Evolutionary conservation across 2,888 invertebrate genomes (phyloP).

Genomic region (Scotopteryx bipunctaria): DNA sequence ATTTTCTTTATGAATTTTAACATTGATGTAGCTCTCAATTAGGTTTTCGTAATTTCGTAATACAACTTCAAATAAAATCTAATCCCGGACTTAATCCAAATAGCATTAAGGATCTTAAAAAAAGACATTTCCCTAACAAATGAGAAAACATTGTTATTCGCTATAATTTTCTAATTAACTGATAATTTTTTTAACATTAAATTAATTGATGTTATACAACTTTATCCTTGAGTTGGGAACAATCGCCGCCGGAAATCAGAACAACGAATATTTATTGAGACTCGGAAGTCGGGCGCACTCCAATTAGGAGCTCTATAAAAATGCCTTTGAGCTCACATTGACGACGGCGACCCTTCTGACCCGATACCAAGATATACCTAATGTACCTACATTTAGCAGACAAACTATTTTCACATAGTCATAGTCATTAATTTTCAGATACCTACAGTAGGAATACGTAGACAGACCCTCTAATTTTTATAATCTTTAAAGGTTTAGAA

Average conservation of each 20-base stretch:
- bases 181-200: constrained; percentile 23
- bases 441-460: too few species aligned
- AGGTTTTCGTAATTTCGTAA: not conserved
- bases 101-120: not conserved
- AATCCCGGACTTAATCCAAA: constrained; percentile 2
- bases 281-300: constrained; percentile 39
- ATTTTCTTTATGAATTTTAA: not conserved
- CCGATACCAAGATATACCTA: constrained; percentile 30
- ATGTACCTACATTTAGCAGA: constrained; percentile 18
- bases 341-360: constrained; percentile 29
- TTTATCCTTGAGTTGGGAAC: constrained; percentile 51
- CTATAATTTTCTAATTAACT: constrained; percentile 22
- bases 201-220: constrained; percentile 35
- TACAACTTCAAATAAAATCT: not conserved
- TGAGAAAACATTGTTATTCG: constrained; percentile 8
- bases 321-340: constrained; percentile 32
- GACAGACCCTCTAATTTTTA: too few species aligned
- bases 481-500: too few species aligned
- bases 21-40: not conserved
- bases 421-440: too few species aligned
- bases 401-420: too few species aligned
- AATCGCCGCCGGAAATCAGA: constrained; percentile 53
- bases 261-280: constrained; percentile 63
- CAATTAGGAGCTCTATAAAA: constrained; percentile 52
- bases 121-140: constrained; percentile 2